Evolutionary conservation across 2,888 invertebrate genomes (phyloP).

Genomic region (Pocota personata): DNA sequence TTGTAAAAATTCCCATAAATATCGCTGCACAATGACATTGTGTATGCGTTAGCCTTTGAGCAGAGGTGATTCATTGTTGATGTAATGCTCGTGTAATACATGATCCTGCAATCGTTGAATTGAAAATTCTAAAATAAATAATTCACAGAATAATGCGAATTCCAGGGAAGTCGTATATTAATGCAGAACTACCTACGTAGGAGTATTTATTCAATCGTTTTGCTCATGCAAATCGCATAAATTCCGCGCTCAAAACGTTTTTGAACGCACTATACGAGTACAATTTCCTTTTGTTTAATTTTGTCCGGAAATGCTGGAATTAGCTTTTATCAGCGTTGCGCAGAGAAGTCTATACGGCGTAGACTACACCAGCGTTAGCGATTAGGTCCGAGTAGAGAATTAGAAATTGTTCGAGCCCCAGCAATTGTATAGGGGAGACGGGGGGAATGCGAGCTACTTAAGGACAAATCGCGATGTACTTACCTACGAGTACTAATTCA

Average conservation of each 20-base stretch:
- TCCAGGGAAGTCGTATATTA: not conserved
- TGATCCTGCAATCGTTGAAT: not conserved
- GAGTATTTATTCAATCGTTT: not conserved
- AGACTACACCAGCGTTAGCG: too few species aligned
- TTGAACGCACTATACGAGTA: not conserved
- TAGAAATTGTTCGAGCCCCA: too few species aligned
- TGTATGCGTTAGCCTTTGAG: not conserved
- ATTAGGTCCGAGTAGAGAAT: too few species aligned
- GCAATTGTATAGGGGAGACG: too few species aligned
- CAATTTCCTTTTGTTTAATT: too few species aligned
- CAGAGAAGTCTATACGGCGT: too few species aligned
- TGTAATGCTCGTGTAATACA: not conserved
- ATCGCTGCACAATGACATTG: not conserved
- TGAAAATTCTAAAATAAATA: not conserved
- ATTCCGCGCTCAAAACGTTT: not conserved
- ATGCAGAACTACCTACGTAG: too few species aligned
- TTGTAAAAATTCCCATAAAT: conserved; percentile 1
- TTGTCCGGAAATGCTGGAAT: too few species aligned
- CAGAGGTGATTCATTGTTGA: not conserved
- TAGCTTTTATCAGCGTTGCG: too few species aligned
- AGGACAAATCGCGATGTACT: too few species aligned
- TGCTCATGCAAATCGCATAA: not conserved
- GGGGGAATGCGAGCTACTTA: too few species aligned
- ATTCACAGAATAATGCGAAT: not conserved
- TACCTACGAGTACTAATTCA: too few species aligned